Evolutionary conservation across 2,797 vertebrate genomes (phyloP).

Genomic region (Prionace glauca): DNA sequence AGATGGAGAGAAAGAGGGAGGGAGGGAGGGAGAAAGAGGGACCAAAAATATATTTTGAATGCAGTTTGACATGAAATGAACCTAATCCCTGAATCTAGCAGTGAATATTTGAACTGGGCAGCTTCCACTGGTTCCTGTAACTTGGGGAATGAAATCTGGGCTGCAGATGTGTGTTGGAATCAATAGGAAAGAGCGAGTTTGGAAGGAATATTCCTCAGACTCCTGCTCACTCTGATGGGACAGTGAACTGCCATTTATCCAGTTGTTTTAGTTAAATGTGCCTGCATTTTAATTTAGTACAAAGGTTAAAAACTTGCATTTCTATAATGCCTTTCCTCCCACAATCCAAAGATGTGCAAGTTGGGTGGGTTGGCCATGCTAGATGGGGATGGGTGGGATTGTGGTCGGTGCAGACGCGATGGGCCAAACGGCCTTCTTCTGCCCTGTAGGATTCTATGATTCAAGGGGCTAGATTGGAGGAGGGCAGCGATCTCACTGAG

Average conservation of each 20-base stretch:
- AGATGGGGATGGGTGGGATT: too few species aligned
- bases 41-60: background rate
- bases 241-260: background rate
- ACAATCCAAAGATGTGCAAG: too few species aligned
- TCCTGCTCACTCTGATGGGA: background rate
- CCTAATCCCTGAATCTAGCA: background rate
- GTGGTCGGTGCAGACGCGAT: too few species aligned
- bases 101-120: background rate
- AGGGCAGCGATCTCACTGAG: background rate
- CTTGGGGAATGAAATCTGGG: background rate
- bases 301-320: background rate
- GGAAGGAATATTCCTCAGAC: background rate
- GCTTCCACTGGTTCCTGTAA: background rate
- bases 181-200: background rate
- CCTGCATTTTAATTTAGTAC: background rate
- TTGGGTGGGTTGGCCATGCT: too few species aligned
- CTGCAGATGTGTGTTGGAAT: background rate
- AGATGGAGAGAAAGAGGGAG: background rate
- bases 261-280: background rate
- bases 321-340: background rate
- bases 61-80: background rate
- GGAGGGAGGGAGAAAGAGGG: too few species aligned
- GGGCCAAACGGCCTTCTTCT: too few species aligned
- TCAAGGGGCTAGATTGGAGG: background rate
- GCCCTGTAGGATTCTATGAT: too few species aligned